phyloP scores from a whole-genome alignment of 2,113 vertebrate genomes.

The Merops nubicus region DNA sequence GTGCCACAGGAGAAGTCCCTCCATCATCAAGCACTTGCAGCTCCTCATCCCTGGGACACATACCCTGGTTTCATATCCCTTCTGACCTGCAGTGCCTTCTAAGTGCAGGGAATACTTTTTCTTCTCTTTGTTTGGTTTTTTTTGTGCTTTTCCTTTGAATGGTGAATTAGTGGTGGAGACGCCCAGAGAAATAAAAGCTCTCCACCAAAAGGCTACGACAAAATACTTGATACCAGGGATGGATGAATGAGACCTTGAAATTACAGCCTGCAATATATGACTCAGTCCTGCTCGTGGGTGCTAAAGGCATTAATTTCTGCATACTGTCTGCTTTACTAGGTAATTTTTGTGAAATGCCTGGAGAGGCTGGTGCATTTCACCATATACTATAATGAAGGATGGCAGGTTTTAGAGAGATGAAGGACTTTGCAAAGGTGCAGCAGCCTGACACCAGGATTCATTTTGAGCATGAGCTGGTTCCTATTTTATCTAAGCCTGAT shows the following conservation, averaged over 20 bases:
- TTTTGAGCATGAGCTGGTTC: constrained; percentile 39
- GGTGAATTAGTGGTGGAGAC: background rate
- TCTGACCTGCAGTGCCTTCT: background rate
- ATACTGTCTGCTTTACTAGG: constrained; percentile 26
- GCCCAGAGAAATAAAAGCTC: background rate
- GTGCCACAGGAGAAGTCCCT: background rate
- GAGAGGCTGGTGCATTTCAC: background rate
- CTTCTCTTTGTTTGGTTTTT: background rate
- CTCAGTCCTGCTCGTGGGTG: background rate
- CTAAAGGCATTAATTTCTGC: constrained; percentile 37
- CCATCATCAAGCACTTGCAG: background rate
- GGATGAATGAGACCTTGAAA: constrained; percentile 31
- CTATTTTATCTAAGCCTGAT: constrained; percentile 62
- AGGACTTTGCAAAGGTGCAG: constrained; percentile 61
- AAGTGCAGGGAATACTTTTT: background rate
- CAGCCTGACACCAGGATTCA: constrained; percentile 31
- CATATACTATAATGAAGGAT: background rate
- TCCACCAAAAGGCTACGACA: background rate
- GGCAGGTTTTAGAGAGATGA: constrained; percentile 45
- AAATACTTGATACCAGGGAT: background rate
- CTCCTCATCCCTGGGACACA: rapidly evolving
- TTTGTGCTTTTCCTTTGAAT: background rate
- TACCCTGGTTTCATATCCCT: rapidly evolving
- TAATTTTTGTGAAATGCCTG: constrained; percentile 21
- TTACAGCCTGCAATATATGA: background rate